Conservation (phyloP, 2,888 invertebrate species). For the Pristionchus mayeri region DNA sequence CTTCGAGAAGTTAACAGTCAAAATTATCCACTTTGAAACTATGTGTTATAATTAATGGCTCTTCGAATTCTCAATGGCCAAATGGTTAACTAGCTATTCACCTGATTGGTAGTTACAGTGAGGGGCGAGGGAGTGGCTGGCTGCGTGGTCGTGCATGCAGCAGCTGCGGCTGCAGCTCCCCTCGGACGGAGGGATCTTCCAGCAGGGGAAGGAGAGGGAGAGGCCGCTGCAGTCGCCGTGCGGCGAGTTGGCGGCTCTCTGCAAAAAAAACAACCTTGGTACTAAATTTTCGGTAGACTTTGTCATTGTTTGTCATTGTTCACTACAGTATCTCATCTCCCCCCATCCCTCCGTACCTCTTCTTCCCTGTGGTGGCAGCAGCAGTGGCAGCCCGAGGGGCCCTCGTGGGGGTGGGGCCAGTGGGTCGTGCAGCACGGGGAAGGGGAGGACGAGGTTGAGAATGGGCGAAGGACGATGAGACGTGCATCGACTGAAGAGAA, state of each 20-base stretch:
- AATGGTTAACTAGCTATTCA: background rate
- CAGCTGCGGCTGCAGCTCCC: background rate
- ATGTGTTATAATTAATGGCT: too few species aligned
- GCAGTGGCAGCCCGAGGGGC: background rate
- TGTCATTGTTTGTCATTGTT: too few species aligned
- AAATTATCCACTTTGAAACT: too few species aligned
- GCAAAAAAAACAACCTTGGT: background rate
- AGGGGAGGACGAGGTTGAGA: conserved; percentile 11
- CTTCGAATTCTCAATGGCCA: background rate
- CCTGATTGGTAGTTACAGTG: conserved; percentile 22
- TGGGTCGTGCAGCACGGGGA: background rate
- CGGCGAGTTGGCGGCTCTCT: background rate
- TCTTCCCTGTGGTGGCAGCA: background rate
- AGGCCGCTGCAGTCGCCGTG: background rate
- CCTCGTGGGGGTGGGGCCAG: conserved; percentile 9
- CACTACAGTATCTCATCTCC: too few species aligned
- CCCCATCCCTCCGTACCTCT: background rate
- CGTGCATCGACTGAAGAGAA: conserved; percentile 23
- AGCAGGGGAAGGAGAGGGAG: background rate
- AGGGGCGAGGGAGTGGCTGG: background rate
- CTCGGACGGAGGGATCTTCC: background rate
- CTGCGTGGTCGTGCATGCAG: background rate
- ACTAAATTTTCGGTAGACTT: background rate
- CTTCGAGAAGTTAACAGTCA: too few species aligned
- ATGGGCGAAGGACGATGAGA: conserved; percentile 14